phyloP scores from a whole-genome alignment of 2,888 invertebrate species.

The Onthophagus sagittarius region DNA sequence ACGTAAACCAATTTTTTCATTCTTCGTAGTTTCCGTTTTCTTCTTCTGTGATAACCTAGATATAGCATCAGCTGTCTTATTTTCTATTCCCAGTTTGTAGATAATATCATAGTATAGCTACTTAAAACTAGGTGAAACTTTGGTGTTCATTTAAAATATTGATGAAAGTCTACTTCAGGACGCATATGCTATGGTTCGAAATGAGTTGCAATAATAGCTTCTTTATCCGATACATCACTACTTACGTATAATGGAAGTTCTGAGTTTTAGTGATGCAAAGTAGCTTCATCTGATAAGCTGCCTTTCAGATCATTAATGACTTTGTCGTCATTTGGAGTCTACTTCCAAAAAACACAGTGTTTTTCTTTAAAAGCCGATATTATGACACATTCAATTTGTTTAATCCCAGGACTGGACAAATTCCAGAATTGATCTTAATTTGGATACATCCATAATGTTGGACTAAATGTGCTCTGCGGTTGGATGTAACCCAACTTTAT shows the following conservation, averaged over 20 bases:
- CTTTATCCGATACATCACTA: conserved; percentile 23
- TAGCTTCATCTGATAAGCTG: conserved; percentile 13
- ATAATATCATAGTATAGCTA: conserved; percentile 14
- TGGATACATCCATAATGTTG: too few relatives aligned
- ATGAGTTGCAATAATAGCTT: conserved; percentile 39
- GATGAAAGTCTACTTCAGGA: conserved; percentile 13
- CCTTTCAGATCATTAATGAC: conserved; percentile 27
- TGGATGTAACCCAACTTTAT: too few relatives aligned
- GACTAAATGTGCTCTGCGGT: too few relatives aligned
- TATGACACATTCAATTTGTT: too few relatives aligned
- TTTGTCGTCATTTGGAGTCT: conserved; percentile 21
- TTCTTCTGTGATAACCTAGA: background rate
- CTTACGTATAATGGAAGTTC: too few relatives aligned
- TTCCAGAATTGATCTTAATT: too few relatives aligned
- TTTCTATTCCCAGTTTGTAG: conserved; percentile 13
- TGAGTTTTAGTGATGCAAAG: too few relatives aligned
- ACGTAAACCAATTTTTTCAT: conserved; percentile 8
- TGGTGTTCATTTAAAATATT: conserved; percentile 16
- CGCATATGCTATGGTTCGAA: too few relatives aligned
- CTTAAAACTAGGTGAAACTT: too few relatives aligned
- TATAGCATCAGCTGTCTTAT: background rate
- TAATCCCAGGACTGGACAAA: too few relatives aligned
- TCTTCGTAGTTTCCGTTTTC: background rate
- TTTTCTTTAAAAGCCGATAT: too few relatives aligned
- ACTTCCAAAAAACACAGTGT: conserved; percentile 21